Evolutionary conservation across 92 coral and sea anemone genomes (phyloP).

Genomic region (Umimayanthus kanabou): DNA sequence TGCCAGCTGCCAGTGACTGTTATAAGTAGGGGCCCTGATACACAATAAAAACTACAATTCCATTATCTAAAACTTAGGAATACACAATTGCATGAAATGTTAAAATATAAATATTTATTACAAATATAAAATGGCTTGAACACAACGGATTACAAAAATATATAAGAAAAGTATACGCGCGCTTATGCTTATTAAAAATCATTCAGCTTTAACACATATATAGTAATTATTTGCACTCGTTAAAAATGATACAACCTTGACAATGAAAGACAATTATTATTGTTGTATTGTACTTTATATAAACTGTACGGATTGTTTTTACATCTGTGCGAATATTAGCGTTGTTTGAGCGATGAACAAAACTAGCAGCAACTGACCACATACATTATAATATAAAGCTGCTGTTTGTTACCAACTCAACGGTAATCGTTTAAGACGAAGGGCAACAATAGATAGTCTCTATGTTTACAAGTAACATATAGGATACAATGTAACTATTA

Average conservation of each 20-base stretch:
- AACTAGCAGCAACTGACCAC: not conserved
- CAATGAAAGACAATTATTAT: not conserved
- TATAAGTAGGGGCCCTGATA: too few relatives aligned
- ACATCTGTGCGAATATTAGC: not conserved
- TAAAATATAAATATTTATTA: too few relatives aligned
- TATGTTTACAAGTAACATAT: not conserved
- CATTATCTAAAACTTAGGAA: too few relatives aligned
- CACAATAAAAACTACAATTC: not conserved
- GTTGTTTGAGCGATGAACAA: not conserved
- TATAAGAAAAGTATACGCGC: too few relatives aligned
- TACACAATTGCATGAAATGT: too few relatives aligned
- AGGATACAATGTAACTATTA: not conserved
- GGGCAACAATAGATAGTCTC: not conserved
- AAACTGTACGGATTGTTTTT: not conserved
- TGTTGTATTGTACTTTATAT: not conserved
- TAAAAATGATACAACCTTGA: too few relatives aligned
- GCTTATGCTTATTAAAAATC: too few relatives aligned
- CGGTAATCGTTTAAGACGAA: not conserved
- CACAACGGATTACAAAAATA: too few relatives aligned
- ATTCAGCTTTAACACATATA: too few relatives aligned
- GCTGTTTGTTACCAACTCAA: not conserved
- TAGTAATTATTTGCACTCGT: too few relatives aligned
- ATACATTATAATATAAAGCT: not conserved
- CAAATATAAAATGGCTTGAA: too few relatives aligned
- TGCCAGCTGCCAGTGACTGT: too few relatives aligned